phyloP scores from a whole-genome alignment of 2,888 invertebrate species.

The Hedychridium roseum region DNA sequence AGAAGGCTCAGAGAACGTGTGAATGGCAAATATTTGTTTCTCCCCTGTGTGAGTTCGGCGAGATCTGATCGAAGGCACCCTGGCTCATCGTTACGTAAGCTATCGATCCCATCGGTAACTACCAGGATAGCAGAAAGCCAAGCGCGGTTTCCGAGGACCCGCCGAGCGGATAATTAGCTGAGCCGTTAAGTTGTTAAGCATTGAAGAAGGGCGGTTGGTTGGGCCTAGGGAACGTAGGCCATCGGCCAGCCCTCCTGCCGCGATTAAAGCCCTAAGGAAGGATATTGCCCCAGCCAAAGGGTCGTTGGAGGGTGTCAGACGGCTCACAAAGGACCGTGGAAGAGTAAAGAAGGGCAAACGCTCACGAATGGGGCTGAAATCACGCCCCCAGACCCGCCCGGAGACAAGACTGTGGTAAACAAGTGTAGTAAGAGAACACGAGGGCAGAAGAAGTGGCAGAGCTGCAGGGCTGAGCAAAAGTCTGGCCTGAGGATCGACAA shows the following conservation, averaged over 20 bases:
- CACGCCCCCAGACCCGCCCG: conserved; percentile 44
- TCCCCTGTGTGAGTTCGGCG: too few relatives aligned
- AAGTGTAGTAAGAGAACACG: conserved; percentile 54
- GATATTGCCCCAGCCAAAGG: not conserved
- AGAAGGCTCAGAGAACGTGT: too few relatives aligned
- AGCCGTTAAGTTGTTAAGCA: not conserved
- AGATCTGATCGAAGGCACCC: too few relatives aligned
- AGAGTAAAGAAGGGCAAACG: not conserved
- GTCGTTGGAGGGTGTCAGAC: not conserved
- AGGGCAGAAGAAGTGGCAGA: conserved; percentile 50
- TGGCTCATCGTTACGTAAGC: conserved; percentile 60
- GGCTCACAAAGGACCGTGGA: too few relatives aligned
- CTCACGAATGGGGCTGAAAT: conserved; percentile 5
- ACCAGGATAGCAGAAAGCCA: conserved; percentile 50
- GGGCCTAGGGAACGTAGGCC: too few relatives aligned
- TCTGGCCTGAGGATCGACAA: too few relatives aligned
- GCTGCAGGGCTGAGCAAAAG: conserved; percentile 2
- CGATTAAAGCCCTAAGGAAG: not conserved
- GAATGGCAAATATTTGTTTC: too few relatives aligned
- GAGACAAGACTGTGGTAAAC: conserved; percentile 55
- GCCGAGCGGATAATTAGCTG: not conserved
- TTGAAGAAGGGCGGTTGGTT: too few relatives aligned
- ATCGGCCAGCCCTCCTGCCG: too few relatives aligned
- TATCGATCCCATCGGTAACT: conserved; percentile 62
- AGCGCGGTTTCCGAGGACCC: conserved; percentile 7